Evolutionary conservation across 2,113 vertebrate genomes (phyloP).

Genomic region (Promerops cafer): DNA sequence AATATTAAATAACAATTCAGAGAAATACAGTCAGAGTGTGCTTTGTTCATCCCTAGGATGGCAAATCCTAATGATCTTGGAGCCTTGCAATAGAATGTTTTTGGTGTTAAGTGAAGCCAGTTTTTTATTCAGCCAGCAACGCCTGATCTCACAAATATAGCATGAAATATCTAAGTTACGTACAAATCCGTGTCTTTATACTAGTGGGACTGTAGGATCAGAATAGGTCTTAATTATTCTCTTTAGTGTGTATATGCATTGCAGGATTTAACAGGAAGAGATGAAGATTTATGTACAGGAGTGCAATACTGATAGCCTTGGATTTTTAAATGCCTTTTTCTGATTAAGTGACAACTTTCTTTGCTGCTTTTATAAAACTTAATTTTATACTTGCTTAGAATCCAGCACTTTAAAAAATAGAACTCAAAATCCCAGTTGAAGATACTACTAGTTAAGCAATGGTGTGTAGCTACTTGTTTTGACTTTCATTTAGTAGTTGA

Average conservation of each 20-base stretch:
- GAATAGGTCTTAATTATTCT: background rate
- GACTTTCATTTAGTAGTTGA: background rate
- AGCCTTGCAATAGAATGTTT: background rate
- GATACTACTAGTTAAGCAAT: background rate
- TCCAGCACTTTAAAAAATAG: background rate
- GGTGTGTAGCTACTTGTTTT: background rate
- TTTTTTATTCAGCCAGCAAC: background rate
- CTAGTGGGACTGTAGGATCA: background rate
- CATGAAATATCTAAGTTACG: accelerated
- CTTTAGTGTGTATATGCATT: background rate
- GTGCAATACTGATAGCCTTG: background rate
- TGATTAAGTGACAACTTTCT: background rate
- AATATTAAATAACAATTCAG: background rate
- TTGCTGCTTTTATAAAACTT: background rate
- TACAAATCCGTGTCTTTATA: background rate
- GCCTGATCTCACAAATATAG: background rate
- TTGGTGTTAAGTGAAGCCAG: background rate
- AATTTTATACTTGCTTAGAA: background rate
- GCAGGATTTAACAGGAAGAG: background rate
- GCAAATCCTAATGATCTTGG: background rate
- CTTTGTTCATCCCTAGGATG: background rate
- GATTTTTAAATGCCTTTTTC: background rate
- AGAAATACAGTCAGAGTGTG: background rate
- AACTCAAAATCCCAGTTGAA: background rate
- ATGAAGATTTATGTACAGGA: background rate